A percentile compares a stretch with the other conserved stretches of the same genome.
phyloP scores from a whole-genome alignment of 2,888 invertebrate species.

The Drosophila histrio region DNA sequence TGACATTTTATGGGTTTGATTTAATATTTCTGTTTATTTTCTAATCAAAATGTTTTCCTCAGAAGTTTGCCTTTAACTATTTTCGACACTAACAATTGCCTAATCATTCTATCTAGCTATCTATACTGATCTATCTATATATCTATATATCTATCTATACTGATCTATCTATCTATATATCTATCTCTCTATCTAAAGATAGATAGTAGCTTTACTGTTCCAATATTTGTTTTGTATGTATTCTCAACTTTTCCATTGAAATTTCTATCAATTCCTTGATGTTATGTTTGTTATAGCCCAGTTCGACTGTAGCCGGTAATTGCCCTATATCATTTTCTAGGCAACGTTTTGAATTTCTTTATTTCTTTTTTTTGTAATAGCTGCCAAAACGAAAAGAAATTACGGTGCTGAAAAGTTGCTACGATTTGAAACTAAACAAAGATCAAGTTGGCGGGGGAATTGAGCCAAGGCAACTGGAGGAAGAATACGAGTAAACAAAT shows the following conservation, averaged over 20 bases:
- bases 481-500: conserved; percentile 21
- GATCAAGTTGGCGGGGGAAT: conserved; percentile 6
- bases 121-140: no score
- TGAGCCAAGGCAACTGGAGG: conserved; percentile 15
- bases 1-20: no score
- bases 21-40: no score
- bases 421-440: conserved; percentile 35
- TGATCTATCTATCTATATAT: no score
- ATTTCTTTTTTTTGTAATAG: conserved; percentile 19
- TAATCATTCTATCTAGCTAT: no score
- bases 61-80: no score
- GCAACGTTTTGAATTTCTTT: neutral
- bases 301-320: neutral
- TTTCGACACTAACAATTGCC: no score
- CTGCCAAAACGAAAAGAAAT: conserved; percentile 16
- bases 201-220: no score
- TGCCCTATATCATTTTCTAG: conserved; percentile 5
- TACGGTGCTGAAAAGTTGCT: conserved; percentile 32
- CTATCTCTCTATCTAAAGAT: no score
- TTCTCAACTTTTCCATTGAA: no score
- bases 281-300: neutral
- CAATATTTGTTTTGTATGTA: neutral
- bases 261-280: neutral
- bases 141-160: no score
- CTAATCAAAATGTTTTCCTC: no score